These are phyloP conservation scores for Mus caroli DNA, from an alignment of 2,797 vertebrate species.

Conservation along the genomic window DNA sequence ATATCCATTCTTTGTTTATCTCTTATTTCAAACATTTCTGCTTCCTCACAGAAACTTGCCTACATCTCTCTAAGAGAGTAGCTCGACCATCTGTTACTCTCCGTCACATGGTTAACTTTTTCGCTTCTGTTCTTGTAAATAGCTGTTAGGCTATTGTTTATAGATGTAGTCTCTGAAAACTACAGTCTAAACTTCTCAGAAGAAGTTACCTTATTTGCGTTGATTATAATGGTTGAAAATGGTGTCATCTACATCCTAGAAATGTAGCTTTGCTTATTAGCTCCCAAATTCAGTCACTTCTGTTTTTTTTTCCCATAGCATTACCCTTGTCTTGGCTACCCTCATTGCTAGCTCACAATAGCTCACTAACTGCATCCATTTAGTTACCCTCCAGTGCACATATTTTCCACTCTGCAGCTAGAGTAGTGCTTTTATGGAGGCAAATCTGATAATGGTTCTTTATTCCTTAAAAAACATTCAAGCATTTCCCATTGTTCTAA, in stretches of 20 bases:
- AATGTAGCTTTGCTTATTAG: constrained; percentile 35
- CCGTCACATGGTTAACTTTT: not conserved
- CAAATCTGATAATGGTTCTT: constrained; percentile 53
- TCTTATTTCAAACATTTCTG: constrained; percentile 34
- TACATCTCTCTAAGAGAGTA: not conserved
- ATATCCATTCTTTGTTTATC: constrained; percentile 14
- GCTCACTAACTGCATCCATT: constrained; percentile 19
- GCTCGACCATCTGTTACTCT: not conserved
- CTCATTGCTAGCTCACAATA: not conserved
- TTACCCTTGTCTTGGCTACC: not conserved
- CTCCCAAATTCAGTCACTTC: constrained; percentile 1
- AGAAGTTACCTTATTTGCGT: constrained; percentile 18
- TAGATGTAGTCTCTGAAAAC: not conserved
- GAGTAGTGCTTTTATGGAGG: constrained; percentile 51
- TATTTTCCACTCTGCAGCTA: constrained; percentile 20
- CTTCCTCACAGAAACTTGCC: not conserved
- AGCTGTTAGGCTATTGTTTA: constrained; percentile 11
- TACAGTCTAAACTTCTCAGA: constrained; percentile 1
- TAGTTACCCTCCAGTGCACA: constrained; percentile 20
- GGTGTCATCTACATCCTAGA: not conserved
- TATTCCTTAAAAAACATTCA: constrained; percentile 47
- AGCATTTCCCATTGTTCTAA: constrained; percentile 49
- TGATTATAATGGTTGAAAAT: constrained; percentile 3
- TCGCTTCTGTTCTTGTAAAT: constrained; percentile 22
- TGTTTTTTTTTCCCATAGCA: not conserved